Percentiles rank a stretch among this genome's conserved stretches.
Evolutionary conservation across 2,888 invertebrate species (phyloP).

Genomic region (Anodontia alba): DNA sequence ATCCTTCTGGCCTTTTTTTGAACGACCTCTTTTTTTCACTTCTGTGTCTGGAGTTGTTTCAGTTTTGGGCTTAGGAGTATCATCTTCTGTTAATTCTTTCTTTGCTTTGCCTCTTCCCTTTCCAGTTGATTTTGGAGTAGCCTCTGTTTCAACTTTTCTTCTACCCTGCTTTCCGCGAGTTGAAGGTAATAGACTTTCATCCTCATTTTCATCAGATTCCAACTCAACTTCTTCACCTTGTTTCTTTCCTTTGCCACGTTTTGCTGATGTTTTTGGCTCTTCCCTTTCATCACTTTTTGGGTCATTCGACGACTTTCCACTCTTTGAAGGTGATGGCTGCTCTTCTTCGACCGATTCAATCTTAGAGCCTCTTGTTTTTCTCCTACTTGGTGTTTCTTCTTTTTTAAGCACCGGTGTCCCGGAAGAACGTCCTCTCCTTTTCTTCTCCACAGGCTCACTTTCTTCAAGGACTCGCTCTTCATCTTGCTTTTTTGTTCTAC

Average conservation of each 20-base stretch:
- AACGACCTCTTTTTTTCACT: conserved; percentile 37
- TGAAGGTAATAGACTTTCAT: background rate
- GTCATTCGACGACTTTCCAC: conserved; percentile 19
- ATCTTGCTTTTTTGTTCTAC: conserved; percentile 8
- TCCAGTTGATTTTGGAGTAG: background rate
- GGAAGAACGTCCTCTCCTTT: conserved; percentile 15
- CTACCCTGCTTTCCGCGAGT: too few relatives aligned
- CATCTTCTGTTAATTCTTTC: conserved; percentile 50
- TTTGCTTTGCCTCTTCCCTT: conserved; percentile 61
- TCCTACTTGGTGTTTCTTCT: conserved; percentile 40
- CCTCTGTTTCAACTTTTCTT: too few relatives aligned
- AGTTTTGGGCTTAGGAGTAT: conserved; percentile 19
- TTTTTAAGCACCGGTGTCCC: conserved; percentile 32
- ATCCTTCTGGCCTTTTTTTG: background rate
- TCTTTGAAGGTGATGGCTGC: background rate
- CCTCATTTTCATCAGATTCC: conserved; percentile 27
- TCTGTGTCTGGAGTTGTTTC: background rate
- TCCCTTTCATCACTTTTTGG: conserved; percentile 25
- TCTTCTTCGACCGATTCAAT: conserved; percentile 26
- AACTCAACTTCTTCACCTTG: conserved; percentile 35
- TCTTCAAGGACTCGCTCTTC: conserved; percentile 7
- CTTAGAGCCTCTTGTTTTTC: conserved; percentile 43
- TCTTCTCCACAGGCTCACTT: conserved; percentile 22
- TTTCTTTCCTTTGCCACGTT: conserved; percentile 35
- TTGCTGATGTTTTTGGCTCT: conserved; percentile 24